These are phyloP conservation scores for Spheniscus mendiculus DNA, from an alignment of 2,113 vertebrate species.

Conservation along the genomic window DNA sequence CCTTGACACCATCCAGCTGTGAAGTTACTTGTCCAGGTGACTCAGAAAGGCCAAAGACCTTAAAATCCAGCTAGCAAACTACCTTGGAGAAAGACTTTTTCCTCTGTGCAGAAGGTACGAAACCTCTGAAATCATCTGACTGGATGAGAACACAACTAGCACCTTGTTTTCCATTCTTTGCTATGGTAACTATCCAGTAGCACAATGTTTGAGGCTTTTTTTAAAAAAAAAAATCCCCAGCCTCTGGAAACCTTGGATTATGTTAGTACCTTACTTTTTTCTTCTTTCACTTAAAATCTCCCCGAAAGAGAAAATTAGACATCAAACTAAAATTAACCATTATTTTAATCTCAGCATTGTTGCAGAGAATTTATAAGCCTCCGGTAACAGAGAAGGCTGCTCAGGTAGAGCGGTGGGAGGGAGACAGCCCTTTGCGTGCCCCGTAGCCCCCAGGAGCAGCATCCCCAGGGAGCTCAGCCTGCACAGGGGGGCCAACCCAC, in stretches of 20 bases:
- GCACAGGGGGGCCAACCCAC: rapidly evolving
- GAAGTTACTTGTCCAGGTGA: background rate
- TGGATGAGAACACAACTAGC: background rate
- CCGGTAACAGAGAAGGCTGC: background rate
- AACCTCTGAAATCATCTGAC: background rate
- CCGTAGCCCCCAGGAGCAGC: background rate
- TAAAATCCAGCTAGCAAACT: background rate
- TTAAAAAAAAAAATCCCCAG: background rate
- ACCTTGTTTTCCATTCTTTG: background rate
- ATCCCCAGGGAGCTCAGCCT: background rate
- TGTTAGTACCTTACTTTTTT: background rate
- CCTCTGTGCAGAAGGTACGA: background rate
- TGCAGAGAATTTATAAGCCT: background rate
- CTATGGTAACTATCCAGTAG: background rate
- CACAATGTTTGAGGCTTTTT: background rate
- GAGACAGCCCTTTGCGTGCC: background rate
- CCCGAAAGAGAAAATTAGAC: background rate
- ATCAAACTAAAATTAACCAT: background rate
- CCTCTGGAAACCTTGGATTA: background rate
- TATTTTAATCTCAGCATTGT: background rate
- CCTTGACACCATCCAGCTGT: background rate
- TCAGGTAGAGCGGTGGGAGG: background rate
- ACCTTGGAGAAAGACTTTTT: background rate
- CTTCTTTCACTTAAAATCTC: background rate
- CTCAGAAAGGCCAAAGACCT: background rate